Percentiles rank a stretch among this genome's conserved stretches.
These are phyloP conservation scores for Catharus bicknelli DNA, from an alignment of 2,113 vertebrate species.

Conservation along the genomic window DNA sequence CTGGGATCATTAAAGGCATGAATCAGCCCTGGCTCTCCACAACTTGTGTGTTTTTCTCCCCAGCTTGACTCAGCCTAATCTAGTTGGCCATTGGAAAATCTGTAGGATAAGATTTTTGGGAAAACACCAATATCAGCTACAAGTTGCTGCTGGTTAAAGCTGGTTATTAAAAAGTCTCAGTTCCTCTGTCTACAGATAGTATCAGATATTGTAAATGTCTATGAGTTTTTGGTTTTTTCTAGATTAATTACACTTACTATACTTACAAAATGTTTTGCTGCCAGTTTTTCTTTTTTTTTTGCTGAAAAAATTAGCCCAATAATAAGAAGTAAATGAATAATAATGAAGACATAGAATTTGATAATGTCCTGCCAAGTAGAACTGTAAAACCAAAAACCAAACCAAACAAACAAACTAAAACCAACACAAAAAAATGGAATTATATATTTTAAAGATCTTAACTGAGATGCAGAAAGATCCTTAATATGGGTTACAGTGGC, in stretches of 20 bases:
- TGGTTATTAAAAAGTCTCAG: not conserved
- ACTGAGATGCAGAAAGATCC: not conserved
- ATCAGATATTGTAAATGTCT: not conserved
- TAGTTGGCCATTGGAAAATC: not conserved
- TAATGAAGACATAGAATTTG: not conserved
- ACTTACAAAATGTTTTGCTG: not conserved
- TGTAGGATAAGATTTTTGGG: not conserved
- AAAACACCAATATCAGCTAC: not conserved
- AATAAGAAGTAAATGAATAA: not conserved
- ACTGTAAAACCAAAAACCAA: not conserved
- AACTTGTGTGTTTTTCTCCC: not conserved
- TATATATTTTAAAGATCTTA: not conserved
- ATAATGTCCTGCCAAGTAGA: not conserved
- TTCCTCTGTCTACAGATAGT: not conserved
- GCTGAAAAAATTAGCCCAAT: not conserved
- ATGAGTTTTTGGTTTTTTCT: not conserved
- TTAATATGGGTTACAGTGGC: not conserved
- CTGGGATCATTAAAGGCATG: not conserved
- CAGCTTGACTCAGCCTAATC: not conserved
- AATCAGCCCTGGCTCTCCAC: not conserved
- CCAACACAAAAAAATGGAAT: not conserved
- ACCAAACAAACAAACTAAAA: not conserved
- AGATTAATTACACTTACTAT: not conserved
- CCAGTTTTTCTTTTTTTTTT: not conserved
- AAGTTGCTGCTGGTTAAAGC: not conserved